Percentiles rank a stretch among this genome's conserved stretches.
Conservation (phyloP, 2,888 invertebrate species). For the Ectobius pallidus region DNA sequence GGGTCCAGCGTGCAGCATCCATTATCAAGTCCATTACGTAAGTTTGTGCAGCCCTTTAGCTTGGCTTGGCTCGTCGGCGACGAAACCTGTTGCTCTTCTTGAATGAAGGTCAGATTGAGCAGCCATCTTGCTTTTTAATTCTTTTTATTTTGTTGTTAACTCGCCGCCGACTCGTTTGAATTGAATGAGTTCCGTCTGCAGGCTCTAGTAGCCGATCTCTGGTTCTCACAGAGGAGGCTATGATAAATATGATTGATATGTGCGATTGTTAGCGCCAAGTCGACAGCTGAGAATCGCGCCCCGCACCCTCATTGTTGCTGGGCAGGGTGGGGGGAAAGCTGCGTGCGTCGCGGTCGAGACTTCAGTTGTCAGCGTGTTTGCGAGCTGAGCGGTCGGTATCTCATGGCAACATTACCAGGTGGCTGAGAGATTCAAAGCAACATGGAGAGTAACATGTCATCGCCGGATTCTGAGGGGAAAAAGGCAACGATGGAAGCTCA, state of each 20-base stretch:
- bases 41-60: conserved; percentile 3
- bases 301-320: neutral
- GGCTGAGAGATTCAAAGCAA: neutral
- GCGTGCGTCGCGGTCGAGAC: neutral
- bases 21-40: no score
- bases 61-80: neutral
- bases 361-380: neutral
- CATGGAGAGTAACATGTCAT: neutral
- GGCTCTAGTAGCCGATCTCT: no score
- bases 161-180: no score
- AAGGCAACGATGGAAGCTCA: neutral
- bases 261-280: neutral
- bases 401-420: neutral
- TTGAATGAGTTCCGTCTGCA: neutral
- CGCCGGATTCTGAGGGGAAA: conserved; percentile 1
- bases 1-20: no score
- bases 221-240: no score
- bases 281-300: neutral
- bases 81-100: neutral
- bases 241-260: neutral
- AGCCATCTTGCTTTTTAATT: neutral
- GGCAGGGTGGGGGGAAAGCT: neutral
- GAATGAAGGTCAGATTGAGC: conserved; percentile 2
- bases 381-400: neutral
- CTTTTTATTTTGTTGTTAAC: neutral